Evolutionary conservation across 2,797 vertebrate species (phyloP), one percentile per base, ranked within the genome.

Genomic region (Orientallactaga sibirica): DNA sequence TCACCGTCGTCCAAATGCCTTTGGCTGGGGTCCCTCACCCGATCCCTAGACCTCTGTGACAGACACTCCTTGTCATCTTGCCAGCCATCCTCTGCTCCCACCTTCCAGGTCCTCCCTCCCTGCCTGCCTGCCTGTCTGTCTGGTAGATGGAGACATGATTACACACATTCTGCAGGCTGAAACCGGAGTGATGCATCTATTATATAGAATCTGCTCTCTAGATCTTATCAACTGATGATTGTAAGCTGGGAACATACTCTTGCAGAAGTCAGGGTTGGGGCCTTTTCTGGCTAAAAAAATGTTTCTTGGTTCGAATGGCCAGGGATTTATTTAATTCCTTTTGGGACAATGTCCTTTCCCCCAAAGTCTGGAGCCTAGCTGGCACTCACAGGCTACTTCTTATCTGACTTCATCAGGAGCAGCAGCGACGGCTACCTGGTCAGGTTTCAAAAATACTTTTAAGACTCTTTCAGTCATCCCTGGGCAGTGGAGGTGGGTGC

Each of bases 241-340:
- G 62, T 41, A 33, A 48, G 41, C 84, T 22, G n/a, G 52, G 33
- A 70, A 3, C 33, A 55, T 71, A 67, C 79, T 58, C 27, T 3
- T 25, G 5, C 27, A 10, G 3, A 12, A 29, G 82, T 82, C 71
- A 79, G 83, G 52, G 66, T 76, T 7, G 62, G 91, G 43, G 87
- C 67, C 37, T 8, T 52, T 41, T 64, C 55, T 71, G 75, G 61
- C 86, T 88, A 48, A 80, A 64, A 83, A 92, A 87, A 62, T 0
- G 3, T 18, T 78, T 78, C 82, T 95, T 64, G 71, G 83, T 64
- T 70, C 64, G 82, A 86, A 25, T 41, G 75, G 29, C 25, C 33
- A 43, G n/a, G 43, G 84, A 33, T 76, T 2, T 16, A 33, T 8
- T 66, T 25, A 18, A 66, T 74, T 43, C 33, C n/a, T 37, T 52